Evolutionary conservation across 2,113 vertebrate genomes (phyloP), one percentile per base, ranked within the genome.

Genomic region (Copsychus sechellarum): DNA sequence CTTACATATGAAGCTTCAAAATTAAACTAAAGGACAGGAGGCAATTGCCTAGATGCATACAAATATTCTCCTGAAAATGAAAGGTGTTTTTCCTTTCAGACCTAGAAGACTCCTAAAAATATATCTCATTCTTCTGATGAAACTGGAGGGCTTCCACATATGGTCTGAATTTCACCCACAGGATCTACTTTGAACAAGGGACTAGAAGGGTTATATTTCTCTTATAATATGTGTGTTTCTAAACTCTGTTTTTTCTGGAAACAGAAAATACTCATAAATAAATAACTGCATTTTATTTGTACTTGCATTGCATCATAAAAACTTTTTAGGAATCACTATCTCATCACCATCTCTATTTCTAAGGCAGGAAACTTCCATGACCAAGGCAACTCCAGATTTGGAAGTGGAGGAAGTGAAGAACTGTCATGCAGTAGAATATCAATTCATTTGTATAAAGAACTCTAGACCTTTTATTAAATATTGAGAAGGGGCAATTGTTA

Each of bases 401-500:
- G 8, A 45, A 8, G 43, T 45, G 43, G 8, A 8, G 2, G 6
- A 12, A 61, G 7, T 16, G 42, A 12, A 25, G 26, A 47, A 42
- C 4, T 13, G 9, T 64, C n/a, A 33, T 8, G 12, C 10, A n/a
- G 40, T 73, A 57, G 6, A 69, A 86, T 83, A 76, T 21, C 0
- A 70, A 42, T 81, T 73, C 2, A n/a, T 70, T 71, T 86, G 3
- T 38, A 38, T 24, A 38, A 73, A 83, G 13, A 23, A 7, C 21
- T 72, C 36, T 67, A 38, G 40, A 29, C 8, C 29, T 38, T 90
- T 57, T 57, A 57, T 40, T 12, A 65, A 76, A 48, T 34, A 40
- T 2, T 33, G 4, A 9, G 9, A 3, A 2, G 4, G 5, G 5
- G 14, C 8, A 67, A n/a, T 21, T 65, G 50, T 60, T 38, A 18